Conservation (phyloP, 23 tunicate species). For the Corella eumyota region DNA sequence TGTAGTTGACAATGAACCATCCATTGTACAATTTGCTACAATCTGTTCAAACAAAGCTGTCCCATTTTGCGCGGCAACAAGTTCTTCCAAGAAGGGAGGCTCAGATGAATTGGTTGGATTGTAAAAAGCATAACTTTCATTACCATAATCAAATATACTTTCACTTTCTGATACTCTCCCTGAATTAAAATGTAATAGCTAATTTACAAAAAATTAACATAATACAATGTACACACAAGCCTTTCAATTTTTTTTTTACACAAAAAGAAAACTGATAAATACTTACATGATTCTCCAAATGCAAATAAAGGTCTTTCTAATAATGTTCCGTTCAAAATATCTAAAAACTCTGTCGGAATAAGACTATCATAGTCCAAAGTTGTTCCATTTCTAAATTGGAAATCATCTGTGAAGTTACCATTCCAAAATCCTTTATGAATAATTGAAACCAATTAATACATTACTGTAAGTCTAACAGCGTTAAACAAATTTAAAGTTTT, state of each 20-base stretch:
- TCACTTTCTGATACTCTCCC: constrained; percentile 9
- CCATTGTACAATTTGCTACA: constrained; percentile 15
- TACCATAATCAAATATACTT: constrained; percentile 47
- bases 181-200: too few species aligned
- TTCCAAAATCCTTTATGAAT: constrained; percentile 22
- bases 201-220: too few species aligned
- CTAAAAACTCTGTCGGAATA: constrained; percentile 21
- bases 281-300: constrained; percentile 46
- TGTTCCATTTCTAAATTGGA: constrained; percentile 57
- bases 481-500: too few species aligned
- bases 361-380: constrained; percentile 17
- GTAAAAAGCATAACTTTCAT: constrained; percentile 21
- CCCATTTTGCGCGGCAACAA: constrained; percentile 21
- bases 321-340: constrained; percentile 43
- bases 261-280: too few species aligned
- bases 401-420: constrained; percentile 40
- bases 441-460: neutral
- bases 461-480: too few species aligned
- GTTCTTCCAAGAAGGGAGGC: constrained; percentile 42
- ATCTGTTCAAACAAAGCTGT: constrained; percentile 1
- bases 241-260: too few species aligned
- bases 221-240: too few species aligned
- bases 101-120: constrained; percentile 24
- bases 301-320: constrained; percentile 17
- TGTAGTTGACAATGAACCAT: constrained; percentile 11